Evolutionary conservation across 2,888 invertebrate species (phyloP), one percentile per base, ranked within the genome.

Genomic region (Quadriops clusia): DNA sequence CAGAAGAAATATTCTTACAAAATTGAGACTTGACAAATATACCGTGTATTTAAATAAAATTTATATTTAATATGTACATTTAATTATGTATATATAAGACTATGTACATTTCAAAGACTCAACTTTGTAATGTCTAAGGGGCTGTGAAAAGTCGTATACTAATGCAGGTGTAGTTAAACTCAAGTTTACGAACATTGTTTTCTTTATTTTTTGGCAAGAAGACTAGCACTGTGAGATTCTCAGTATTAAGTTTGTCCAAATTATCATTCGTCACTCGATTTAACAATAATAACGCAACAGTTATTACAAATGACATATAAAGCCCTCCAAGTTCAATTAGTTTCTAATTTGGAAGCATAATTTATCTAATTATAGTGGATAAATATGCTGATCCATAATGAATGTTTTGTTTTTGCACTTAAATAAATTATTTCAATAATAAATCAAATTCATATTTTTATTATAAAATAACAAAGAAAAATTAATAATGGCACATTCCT

Each of bases 201-300:
- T 22, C 11, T 22, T 33, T 27, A 28, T 28, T 45, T 43, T 46
- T 46, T 46, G 46, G 46, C 42, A 46, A 46, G 38, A 38, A 39
- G 46, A 46, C 46, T 46, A 46, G 46, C 42, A 44, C 44, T 43
- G 24, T 40, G 45, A 41, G 43, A 45, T 42, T 41, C 39, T 38
- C 36, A 33, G 32, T 34, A 17, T 21, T 22, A 14, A 29, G 9
- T 29, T 21, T 13, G 12, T 14, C 13, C 12, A 12, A 29, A 15
- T 29, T 21, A 17, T 8, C 12, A 27, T 27, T 27, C 11, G 16
- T 27, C 27, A 27, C n/a, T 27, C 12, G 12, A 22, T 21, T 21
- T 21, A 22, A 22, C 6, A 11, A 10, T 22, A n/a, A n/a, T n/a
- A n/a, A n/a, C n/a, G n/a, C n/a, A n/a, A n/a, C n/a, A n/a, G n/a